Evolutionary conservation across 1,140 invertebrate genomes (phyloP), one percentile per base, ranked within the genome.

Genomic region (Drosophila bocki): DNA sequence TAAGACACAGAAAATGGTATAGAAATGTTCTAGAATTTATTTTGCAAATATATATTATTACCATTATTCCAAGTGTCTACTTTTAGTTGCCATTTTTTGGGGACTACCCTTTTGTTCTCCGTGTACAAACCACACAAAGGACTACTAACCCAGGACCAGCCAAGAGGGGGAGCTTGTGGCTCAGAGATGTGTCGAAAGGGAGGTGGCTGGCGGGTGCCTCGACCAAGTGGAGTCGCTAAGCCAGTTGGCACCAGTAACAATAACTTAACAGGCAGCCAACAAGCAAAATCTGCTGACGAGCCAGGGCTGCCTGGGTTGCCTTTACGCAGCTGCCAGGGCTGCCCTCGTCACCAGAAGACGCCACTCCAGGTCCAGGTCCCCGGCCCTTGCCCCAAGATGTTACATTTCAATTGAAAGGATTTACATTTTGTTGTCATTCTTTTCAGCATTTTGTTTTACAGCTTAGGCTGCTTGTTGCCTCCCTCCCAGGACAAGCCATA

Each of bases 381-480:
- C 41, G 67, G 67, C 19, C 4, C 17, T 53, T 13, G 51, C 51
- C 51, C 35, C 35, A 56, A 56, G 58, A 62, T 80, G 84, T 88
- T 68, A 88, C 84, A 83, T 87, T 87, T 87, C 84, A 87, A 87
- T 87, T 88, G 84, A 88, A 84, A 88, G 84, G 84, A 87, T 87
- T 87, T 87, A 81, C 84, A 87, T 87, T 87, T 88, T 84, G 84
- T 88, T 87, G 77, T 87, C 77, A 68, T 88, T 69, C 84, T 84
- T 80, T 75, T 75, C 84, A 87, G 60, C 84, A 88, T 90, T 88
- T 88, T 88, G 84, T 88, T 80, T 78, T 78, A 87, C 84, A 87
- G 77, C 76, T 80, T 61, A 71, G 78, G 63, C 80, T 63, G 67
- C 78, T 58, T 58, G 78, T 76, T 45, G 48, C 48, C 33, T 45